Conservation (phyloP, 2,888 invertebrate species). For the Stenodera caucasica region DNA sequence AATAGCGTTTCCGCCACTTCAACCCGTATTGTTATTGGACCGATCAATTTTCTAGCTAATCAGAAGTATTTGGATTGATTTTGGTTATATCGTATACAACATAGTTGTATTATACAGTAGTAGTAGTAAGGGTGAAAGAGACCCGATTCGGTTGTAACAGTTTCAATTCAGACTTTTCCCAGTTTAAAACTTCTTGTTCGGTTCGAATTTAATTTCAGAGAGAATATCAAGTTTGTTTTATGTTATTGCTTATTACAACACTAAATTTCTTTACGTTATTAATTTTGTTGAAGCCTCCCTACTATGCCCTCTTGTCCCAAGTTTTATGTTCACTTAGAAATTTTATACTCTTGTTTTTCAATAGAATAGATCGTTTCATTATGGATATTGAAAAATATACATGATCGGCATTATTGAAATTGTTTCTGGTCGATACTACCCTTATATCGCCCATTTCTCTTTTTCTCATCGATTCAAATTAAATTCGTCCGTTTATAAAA, state of each 20-base stretch:
- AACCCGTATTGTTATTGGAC: slow-evolving; percentile 28
- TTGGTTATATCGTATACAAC: slow-evolving; percentile 8
- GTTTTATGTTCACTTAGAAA: slow-evolving; percentile 29
- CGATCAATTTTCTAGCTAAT: slow-evolving; percentile 32
- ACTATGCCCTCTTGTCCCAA: background rate
- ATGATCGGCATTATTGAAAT: slow-evolving; percentile 6
- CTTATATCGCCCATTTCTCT: background rate
- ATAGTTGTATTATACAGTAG: background rate
- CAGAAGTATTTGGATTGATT: slow-evolving; percentile 32
- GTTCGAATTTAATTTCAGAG: slow-evolving; percentile 29
- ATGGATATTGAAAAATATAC: slow-evolving; percentile 17
- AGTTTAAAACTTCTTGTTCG: slow-evolving; percentile 31
- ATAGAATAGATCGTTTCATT: slow-evolving; percentile 22
- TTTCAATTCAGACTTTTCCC: slow-evolving; percentile 22
- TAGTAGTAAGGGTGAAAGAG: no score
- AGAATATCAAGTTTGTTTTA: slow-evolving; percentile 28
- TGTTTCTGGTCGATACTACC: background rate
- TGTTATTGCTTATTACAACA: slow-evolving; percentile 27
- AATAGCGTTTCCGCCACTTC: no score
- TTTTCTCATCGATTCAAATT: no score
- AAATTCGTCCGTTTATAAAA: no score
- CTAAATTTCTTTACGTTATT: slow-evolving; percentile 30
- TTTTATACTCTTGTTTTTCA: slow-evolving; percentile 27
- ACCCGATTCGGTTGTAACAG: slow-evolving; percentile 22
- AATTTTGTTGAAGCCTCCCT: slow-evolving; percentile 22